Evolutionary conservation across 2,113 vertebrate species (phyloP).

Genomic region (Apaloderma vittatum): DNA sequence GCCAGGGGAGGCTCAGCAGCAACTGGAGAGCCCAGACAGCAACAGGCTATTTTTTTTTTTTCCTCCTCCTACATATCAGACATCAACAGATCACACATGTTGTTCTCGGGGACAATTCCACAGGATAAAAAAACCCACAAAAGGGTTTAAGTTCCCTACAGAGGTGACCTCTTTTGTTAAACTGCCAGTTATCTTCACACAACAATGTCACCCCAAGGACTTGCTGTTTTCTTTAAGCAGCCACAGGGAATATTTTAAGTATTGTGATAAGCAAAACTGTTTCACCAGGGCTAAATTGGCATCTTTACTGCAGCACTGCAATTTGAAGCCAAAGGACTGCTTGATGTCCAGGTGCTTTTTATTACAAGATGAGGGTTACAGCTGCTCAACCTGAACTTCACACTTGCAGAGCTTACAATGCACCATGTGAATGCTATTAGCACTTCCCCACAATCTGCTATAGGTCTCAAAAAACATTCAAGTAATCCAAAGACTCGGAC

Average conservation of each 20-base stretch:
- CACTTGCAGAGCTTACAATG: background rate
- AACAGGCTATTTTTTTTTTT: background rate
- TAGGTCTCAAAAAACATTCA: background rate
- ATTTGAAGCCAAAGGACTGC: background rate
- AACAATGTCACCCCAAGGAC: background rate
- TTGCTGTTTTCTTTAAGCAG: background rate
- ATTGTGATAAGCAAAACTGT: background rate
- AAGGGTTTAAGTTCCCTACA: fast-evolving
- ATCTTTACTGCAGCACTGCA: background rate
- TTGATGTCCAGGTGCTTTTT: background rate
- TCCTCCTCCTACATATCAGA: background rate
- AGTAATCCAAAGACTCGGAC: background rate
- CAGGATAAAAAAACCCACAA: background rate
- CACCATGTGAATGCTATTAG: background rate
- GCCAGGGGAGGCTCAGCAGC: background rate
- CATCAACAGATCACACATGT: background rate
- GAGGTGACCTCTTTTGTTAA: background rate
- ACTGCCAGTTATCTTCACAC: background rate
- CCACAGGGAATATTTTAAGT: background rate
- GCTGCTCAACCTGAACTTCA: background rate
- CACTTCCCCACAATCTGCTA: background rate
- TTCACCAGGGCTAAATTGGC: background rate
- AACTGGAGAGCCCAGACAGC: background rate
- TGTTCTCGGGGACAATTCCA: background rate
- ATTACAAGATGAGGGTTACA: background rate